Percentiles rank a stretch among this genome's conserved stretches.
phyloP scores from a whole-genome alignment of 2,797 vertebrate species.

The Rachycentron canadum region DNA sequence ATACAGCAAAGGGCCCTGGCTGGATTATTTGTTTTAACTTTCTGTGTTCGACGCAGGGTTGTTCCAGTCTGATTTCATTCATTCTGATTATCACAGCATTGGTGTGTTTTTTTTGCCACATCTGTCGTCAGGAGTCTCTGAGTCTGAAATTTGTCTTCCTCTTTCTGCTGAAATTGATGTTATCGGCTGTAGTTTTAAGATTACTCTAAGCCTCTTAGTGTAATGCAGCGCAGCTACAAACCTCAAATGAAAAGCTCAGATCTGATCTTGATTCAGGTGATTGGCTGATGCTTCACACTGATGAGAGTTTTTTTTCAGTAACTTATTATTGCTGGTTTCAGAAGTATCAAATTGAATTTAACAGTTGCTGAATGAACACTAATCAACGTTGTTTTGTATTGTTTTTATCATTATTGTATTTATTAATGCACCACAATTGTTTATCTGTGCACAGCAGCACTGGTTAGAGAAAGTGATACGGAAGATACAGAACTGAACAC shows the following conservation, averaged over 20 bases:
- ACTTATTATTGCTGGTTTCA: neutral
- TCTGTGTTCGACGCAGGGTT: neutral
- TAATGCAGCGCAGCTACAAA: neutral
- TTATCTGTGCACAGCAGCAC: neutral
- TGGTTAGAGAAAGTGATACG: neutral
- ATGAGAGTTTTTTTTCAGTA: neutral
- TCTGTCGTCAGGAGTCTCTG: neutral
- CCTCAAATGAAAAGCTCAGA: neutral
- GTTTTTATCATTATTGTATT: neutral
- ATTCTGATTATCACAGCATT: too few species aligned
- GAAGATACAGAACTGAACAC: too few species aligned
- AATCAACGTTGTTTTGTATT: too few species aligned
- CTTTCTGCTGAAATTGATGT: neutral
- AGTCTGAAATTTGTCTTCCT: neutral
- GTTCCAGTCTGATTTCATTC: too few species aligned
- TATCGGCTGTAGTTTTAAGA: neutral
- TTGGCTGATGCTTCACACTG: neutral
- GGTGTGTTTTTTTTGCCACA: too few species aligned
- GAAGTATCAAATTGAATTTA: neutral
- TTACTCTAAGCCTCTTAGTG: conserved; percentile 6
- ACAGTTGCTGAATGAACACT: neutral
- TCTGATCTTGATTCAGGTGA: conserved; percentile 4
- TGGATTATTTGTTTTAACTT: neutral
- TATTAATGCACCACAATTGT: neutral
- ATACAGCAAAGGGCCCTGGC: too few species aligned